phyloP scores from a whole-genome alignment of 2,888 invertebrate genomes.

The Megamerina dolium region DNA sequence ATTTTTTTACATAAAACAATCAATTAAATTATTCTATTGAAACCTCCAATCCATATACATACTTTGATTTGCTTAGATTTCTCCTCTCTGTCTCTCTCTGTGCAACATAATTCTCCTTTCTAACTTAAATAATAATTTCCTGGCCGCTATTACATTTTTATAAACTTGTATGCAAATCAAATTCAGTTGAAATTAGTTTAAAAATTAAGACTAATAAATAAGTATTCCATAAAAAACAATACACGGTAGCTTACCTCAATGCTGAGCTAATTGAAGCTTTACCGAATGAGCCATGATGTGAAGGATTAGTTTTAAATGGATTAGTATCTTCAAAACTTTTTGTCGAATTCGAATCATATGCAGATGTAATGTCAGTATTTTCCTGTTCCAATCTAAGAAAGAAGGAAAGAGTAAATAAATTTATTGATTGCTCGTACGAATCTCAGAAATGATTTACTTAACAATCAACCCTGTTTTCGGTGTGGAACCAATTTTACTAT shows the following conservation, averaged over 20 bases:
- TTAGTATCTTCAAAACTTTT: conserved; percentile 50
- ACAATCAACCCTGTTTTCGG: conserved; percentile 51
- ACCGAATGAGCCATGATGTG: conserved; percentile 49
- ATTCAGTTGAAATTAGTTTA: no score
- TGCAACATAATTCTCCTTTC: no score
- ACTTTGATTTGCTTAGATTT: no score
- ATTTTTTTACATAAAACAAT: no score
- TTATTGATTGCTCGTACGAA: neutral
- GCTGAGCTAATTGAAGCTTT: conserved; percentile 50
- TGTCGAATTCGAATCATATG: conserved; percentile 30
- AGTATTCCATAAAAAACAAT: no score
- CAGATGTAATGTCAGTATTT: neutral
- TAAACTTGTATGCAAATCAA: no score
- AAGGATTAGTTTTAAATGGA: conserved; percentile 41
- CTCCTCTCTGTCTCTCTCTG: no score
- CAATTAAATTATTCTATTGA: no score
- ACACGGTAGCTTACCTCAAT: conserved; percentile 46
- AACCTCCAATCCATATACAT: no score
- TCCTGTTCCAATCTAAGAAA: conserved; percentile 41
- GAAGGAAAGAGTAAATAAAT: neutral
- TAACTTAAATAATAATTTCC: no score
- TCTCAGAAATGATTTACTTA: conserved; percentile 31
- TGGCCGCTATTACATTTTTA: no score
- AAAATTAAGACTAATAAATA: no score
- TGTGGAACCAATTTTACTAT: conserved; percentile 48